phyloP scores from a whole-genome alignment of 2,888 invertebrate genomes.

The Cephus pulcher region DNA sequence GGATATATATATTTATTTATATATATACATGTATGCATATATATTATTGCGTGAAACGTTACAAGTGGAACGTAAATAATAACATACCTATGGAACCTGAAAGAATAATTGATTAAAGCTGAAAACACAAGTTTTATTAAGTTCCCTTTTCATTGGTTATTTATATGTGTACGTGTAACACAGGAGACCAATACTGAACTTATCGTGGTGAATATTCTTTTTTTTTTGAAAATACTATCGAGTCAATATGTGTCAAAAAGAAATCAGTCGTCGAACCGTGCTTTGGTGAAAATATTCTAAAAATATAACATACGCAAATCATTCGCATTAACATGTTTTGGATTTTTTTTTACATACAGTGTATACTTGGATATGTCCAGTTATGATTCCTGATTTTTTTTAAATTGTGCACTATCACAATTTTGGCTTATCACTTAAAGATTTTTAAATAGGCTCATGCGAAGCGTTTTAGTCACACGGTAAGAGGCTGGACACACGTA shows the following conservation, averaged over 20 bases:
- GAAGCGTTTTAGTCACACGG: background rate
- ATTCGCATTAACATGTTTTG: background rate
- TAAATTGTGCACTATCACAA: background rate
- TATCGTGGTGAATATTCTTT: background rate
- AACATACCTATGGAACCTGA: constrained; percentile 66
- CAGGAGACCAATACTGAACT: background rate
- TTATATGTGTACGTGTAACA: background rate
- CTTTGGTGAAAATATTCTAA: background rate
- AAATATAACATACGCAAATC: background rate
- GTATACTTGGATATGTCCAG: background rate
- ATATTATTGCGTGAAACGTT: constrained; percentile 24
- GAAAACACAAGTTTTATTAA: constrained; percentile 42
- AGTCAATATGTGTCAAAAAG: background rate
- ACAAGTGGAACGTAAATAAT: constrained; percentile 65
- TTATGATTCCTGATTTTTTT: background rate
- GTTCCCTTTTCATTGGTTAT: background rate
- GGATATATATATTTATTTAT: constrained; percentile 22
- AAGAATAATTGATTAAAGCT: constrained; percentile 50
- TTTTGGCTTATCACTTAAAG: background rate
- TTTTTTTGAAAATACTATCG: background rate
- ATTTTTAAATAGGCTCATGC: background rate
- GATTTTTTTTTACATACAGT: background rate
- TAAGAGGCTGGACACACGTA: background rate
- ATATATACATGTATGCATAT: background rate
- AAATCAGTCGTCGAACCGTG: background rate